Evolutionary conservation across 1,140 invertebrate genomes (phyloP), one percentile per base, ranked within the genome.

Genomic region (Mactra quadrangularis): DNA sequence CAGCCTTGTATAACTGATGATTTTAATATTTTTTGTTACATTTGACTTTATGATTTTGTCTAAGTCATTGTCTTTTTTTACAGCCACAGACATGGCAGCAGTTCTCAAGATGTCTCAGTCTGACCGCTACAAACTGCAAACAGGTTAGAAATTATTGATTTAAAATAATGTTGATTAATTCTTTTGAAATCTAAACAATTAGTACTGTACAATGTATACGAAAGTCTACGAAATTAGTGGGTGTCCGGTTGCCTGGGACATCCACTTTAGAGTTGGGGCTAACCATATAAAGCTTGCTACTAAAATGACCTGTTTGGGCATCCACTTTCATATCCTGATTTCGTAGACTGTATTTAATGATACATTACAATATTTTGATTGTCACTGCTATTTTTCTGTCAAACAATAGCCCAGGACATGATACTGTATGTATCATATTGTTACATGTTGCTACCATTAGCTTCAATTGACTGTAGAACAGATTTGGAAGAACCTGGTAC

Each of bases 101-200:
- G 25, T 6, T 68, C 15, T 68, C 64, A 31, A 68, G 64, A 68
- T 50, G 64, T 50, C 47, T 68, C 45, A 50, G 64, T 45, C 3
- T 68, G 2, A 15, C 64, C 27, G 45, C 64, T 31, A 50, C 47
- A 68, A 25, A 68, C 31, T 19, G 22, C 15, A 41, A 38, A 50
- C 64, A 68, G 64, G 64, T 68, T 47, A 50, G 29, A 9, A 62
- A 35, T 17, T 38, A 31, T 29, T 11, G 11, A 7, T 3, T 27
- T 7, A 31, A 29, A 3, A 4, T 13, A n/a, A 4, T 59, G 25
- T 7, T 19, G 2, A 3, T 59, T 27, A 11, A 4, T 27, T 29
- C 4, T 3, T 31, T 13, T 11, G 3, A 31, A 19, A 3, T 59
- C 33, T 13, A 7, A 53, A 4, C 17, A 4, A 59, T 6, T 29